phyloP scores from a whole-genome alignment of 2,797 vertebrate genomes.

The Gila robusta region DNA sequence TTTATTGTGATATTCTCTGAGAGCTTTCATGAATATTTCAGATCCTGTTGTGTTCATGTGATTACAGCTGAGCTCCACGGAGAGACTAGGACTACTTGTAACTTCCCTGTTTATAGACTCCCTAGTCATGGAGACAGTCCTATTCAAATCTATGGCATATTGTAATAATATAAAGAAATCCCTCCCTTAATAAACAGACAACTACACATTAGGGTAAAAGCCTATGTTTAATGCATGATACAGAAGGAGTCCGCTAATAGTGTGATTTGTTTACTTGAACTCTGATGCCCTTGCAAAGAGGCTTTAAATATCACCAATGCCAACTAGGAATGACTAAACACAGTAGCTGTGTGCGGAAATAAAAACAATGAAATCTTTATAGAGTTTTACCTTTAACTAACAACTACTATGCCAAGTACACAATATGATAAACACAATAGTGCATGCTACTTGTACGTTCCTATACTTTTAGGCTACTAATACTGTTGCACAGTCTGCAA shows the following conservation, averaged over 20 bases:
- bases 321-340: constrained; percentile 17
- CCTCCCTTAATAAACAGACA: neutral
- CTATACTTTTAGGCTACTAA: neutral
- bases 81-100: constrained; percentile 16
- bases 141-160: neutral
- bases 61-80: constrained; percentile 7
- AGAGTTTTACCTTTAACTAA: neutral
- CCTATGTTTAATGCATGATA: neutral
- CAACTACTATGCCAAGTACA: neutral
- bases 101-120: neutral
- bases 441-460: neutral
- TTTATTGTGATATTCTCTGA: constrained; percentile 24
- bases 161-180: neutral
- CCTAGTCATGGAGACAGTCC: neutral
- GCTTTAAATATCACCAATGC: constrained; percentile 16
- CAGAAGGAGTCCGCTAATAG: neutral
- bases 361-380: neutral
- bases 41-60: constrained; percentile 19
- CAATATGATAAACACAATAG: neutral
- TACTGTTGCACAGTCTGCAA: constrained; percentile 3
- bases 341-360: constrained; percentile 3
- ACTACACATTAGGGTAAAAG: neutral
- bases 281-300: neutral
- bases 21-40: constrained; percentile 47
- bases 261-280: neutral